Conservation (phyloP, 2,797 vertebrate genomes). For the Chaetophractus vellerosus region DNA sequence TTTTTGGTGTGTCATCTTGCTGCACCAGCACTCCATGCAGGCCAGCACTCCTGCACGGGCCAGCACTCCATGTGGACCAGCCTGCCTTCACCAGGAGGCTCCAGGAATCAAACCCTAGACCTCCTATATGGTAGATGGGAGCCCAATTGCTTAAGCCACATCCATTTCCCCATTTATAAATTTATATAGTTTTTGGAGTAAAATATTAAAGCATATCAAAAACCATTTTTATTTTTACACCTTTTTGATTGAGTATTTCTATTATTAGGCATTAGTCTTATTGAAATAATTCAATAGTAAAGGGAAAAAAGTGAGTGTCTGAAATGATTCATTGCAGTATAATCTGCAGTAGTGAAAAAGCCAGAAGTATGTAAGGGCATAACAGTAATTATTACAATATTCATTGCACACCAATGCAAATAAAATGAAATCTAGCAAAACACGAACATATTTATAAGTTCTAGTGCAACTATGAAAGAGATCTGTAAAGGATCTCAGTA, state of each 20-base stretch:
- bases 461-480: background rate
- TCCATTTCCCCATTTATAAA: too few relatives aligned
- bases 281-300: conserved; percentile 31
- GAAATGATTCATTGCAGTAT: background rate
- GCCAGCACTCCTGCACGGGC: too few relatives aligned
- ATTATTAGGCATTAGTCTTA: conserved; percentile 13
- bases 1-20: too few relatives aligned
- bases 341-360: background rate
- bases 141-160: too few relatives aligned
- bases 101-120: too few relatives aligned
- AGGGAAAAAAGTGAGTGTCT: background rate
- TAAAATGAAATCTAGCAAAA: background rate
- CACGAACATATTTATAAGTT: background rate
- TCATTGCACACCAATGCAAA: background rate
- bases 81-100: too few relatives aligned
- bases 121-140: too few relatives aligned
- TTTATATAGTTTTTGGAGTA: background rate
- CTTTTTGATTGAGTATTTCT: conserved; percentile 11
- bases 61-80: too few relatives aligned
- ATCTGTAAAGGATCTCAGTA: too few relatives aligned
- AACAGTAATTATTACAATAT: background rate
- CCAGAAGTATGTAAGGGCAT: background rate
- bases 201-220: background rate
- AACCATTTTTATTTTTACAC: background rate
- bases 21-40: too few relatives aligned